A percentile compares a stretch with the other conserved stretches of the same genome.
These are phyloP conservation scores for Acleris sparsana DNA, from an alignment of 2,888 invertebrate species.

Conservation along the genomic window DNA sequence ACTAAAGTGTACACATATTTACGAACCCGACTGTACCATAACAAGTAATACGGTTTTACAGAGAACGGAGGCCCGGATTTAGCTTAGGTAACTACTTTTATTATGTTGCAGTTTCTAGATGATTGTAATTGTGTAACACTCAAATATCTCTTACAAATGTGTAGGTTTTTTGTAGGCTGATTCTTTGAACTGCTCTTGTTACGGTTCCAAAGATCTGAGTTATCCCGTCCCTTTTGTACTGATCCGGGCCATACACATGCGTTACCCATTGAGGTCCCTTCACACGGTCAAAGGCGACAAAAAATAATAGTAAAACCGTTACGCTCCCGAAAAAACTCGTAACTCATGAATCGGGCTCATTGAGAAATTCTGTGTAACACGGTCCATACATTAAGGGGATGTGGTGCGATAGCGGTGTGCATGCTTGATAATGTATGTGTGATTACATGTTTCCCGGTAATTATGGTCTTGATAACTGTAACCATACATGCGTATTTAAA, in stretches of 20 bases:
- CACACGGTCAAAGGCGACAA: conserved; percentile 80
- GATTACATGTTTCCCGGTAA: conserved; percentile 24
- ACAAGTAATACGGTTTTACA: too few species aligned
- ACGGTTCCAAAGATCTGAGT: conserved; percentile 4
- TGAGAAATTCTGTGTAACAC: conserved; percentile 63
- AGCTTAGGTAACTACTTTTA: too few species aligned
- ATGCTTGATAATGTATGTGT: conserved; percentile 37
- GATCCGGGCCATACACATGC: conserved; percentile 67
- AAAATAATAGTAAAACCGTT: conserved; percentile 83
- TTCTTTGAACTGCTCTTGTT: neutral
- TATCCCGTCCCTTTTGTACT: conserved; percentile 53
- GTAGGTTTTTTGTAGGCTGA: too few species aligned
- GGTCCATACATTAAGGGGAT: conserved; percentile 43
- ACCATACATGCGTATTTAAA: neutral
- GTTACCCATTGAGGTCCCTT: conserved; percentile 79
- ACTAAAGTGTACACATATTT: too few species aligned
- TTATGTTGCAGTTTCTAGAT: too few species aligned
- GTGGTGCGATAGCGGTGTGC: conserved; percentile 38
- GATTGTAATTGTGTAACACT: too few species aligned
- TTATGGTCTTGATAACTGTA: neutral
- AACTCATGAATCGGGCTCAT: conserved; percentile 76
- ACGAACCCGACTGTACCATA: too few species aligned
- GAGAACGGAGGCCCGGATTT: too few species aligned
- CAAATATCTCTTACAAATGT: too few species aligned
- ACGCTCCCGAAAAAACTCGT: conserved; percentile 78